Percentiles rank a stretch among this genome's conserved stretches.
phyloP scores from a whole-genome alignment of 2,113 vertebrate species.

The Urocitellus parryii region DNA sequence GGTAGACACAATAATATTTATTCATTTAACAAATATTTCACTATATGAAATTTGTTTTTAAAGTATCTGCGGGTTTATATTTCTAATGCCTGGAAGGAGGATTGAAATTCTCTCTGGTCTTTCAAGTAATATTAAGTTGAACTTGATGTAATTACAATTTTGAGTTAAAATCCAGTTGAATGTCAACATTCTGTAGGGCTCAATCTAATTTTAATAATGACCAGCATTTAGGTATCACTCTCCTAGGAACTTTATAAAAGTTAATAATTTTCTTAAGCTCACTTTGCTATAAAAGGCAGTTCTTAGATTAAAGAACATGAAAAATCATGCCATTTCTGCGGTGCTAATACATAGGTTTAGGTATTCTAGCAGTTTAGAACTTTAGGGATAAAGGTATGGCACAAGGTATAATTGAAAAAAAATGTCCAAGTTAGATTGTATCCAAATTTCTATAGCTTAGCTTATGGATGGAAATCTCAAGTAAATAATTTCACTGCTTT shows the following conservation, averaged over 20 bases:
- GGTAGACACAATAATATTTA: background rate
- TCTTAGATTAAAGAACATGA: background rate
- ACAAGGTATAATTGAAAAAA: background rate
- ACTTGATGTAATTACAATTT: slow-evolving; percentile 15
- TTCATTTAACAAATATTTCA: background rate
- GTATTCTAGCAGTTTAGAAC: background rate
- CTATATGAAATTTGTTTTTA: background rate
- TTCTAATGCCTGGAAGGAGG: background rate
- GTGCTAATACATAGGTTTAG: background rate
- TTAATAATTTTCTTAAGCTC: slow-evolving; percentile 41
- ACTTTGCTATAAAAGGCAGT: background rate
- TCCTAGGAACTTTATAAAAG: background rate
- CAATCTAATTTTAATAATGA: slow-evolving; percentile 30
- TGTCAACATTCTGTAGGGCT: background rate
- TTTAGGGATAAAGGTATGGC: background rate
- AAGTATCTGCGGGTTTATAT: background rate
- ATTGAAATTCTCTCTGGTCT: slow-evolving; percentile 36
- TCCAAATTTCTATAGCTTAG: background rate
- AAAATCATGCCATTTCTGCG: background rate
- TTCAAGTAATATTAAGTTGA: background rate
- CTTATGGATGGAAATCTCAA: background rate
- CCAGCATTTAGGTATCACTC: background rate
- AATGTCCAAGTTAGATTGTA: background rate
- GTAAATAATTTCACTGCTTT: background rate
- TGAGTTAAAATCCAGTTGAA: slow-evolving; percentile 18